Conservation (phyloP, 2,113 vertebrate species). For the Toxostoma redivivum region DNA sequence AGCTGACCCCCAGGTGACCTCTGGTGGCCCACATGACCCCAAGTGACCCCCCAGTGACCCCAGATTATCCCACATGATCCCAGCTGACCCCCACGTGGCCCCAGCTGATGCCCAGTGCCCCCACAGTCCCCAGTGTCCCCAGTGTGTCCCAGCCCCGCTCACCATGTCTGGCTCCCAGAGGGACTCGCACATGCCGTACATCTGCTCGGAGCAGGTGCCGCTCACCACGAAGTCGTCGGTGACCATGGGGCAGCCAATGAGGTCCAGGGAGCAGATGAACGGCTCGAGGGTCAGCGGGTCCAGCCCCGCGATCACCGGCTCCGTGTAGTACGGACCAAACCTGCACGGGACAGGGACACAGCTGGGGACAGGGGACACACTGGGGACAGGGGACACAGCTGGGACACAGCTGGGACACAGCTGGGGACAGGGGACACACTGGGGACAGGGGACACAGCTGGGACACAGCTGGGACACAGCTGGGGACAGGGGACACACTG, state of each 20-base stretch:
- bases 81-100: too few relatives aligned
- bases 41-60: neutral
- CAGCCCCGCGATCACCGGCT: slow-evolving; percentile 93
- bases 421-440: too few relatives aligned
- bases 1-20: accelerated
- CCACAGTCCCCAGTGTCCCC: neutral
- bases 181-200: slow-evolving; percentile 98
- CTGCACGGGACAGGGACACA: slow-evolving; percentile 70
- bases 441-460: too few relatives aligned
- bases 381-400: too few relatives aligned
- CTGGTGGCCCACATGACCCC: neutral
- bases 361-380: neutral
- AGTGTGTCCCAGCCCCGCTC: slow-evolving; percentile 20
- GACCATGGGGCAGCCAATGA: slow-evolving; percentile 96
- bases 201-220: slow-evolving; percentile 94
- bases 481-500: too few relatives aligned
- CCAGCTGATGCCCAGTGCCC: neutral
- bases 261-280: slow-evolving; percentile 94
- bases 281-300: slow-evolving; percentile 88
- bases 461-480: too few relatives aligned
- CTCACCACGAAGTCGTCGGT: slow-evolving; percentile 97
- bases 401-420: too few relatives aligned
- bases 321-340: slow-evolving; percentile 95
- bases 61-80: too few relatives aligned
- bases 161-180: slow-evolving; percentile 96